A percentile compares a stretch with the other conserved stretches of the same genome.
Evolutionary conservation across 2,888 invertebrate genomes (phyloP).

Genomic region (Pristionchus fissidentatus): DNA sequence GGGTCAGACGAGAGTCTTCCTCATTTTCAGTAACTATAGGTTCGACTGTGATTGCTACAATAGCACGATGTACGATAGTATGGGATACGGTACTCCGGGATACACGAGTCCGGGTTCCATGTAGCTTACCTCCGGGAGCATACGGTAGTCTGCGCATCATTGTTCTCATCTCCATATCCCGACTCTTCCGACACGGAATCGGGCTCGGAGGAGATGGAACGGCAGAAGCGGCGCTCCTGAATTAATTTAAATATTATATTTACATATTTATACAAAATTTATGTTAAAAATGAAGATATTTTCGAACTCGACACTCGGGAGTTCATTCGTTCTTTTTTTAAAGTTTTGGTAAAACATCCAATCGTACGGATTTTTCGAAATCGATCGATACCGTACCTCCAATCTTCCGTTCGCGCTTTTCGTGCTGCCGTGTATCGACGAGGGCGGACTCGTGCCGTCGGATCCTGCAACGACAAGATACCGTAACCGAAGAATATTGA

Average conservation of each 20-base stretch:
- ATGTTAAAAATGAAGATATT: neutral
- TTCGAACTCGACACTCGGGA: neutral
- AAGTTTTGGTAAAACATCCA: neutral
- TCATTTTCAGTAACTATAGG: neutral
- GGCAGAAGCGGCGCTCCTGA: conserved; percentile 32
- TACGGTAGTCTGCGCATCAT: neutral
- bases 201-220: conserved; percentile 40
- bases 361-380: neutral
- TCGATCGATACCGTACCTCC: conserved; percentile 45
- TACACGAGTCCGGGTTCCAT: neutral
- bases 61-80: neutral
- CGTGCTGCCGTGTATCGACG: conserved; percentile 24
- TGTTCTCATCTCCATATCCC: conserved; percentile 43
- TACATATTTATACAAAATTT: neutral
- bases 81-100: neutral
- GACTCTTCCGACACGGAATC: conserved; percentile 47
- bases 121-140: conserved; percentile 21
- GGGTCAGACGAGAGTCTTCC: no score
- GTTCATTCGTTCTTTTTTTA: neutral
- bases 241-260: neutral
- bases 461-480: neutral
- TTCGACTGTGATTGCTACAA: neutral
- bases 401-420: conserved; percentile 5
- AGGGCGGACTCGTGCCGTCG: conserved; percentile 32
- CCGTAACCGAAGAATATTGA: neutral